phyloP scores from a whole-genome alignment of 37 sponge, comb jelly and placozoan species.

The Ianthella basta region DNA sequence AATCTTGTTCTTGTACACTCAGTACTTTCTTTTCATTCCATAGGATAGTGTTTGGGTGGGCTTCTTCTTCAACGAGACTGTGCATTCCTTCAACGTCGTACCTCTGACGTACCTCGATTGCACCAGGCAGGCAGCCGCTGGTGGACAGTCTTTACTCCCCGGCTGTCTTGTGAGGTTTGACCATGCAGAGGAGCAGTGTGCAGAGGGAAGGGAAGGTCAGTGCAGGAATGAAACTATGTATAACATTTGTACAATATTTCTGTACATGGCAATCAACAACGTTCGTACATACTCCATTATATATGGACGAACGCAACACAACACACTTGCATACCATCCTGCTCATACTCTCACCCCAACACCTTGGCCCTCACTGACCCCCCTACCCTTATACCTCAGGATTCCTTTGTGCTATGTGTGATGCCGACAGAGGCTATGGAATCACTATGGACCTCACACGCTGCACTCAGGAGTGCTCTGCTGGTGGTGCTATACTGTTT shows the following conservation, averaged over 20 bases:
- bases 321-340: no score
- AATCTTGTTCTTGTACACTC: no score
- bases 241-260: no score
- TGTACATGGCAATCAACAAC: no score
- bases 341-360: no score
- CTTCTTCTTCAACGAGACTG: neutral
- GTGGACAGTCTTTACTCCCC: neutral
- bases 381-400: slow-evolving; percentile 46
- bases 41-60: slow-evolving; percentile 14
- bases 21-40: neutral
- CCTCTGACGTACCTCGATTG: slow-evolving; percentile 2
- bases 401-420: slow-evolving; percentile 63
- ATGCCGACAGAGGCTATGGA: slow-evolving; percentile 15
- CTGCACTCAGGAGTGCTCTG: slow-evolving; percentile 19
- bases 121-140: slow-evolving; percentile 9
- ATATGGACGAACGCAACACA: no score
- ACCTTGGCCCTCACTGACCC: neutral
- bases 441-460: slow-evolving; percentile 66
- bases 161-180: slow-evolving; percentile 2
- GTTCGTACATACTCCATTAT: no score
- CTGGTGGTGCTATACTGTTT: slow-evolving; percentile 31
- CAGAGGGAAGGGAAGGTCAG: slow-evolving; percentile 16
- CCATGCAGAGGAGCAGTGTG: slow-evolving; percentile 23
- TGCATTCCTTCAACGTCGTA: neutral
- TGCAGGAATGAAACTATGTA: neutral